Evolutionary conservation across 1,140 invertebrate species (phyloP).

Genomic region (Spodoptera frugiperda): DNA sequence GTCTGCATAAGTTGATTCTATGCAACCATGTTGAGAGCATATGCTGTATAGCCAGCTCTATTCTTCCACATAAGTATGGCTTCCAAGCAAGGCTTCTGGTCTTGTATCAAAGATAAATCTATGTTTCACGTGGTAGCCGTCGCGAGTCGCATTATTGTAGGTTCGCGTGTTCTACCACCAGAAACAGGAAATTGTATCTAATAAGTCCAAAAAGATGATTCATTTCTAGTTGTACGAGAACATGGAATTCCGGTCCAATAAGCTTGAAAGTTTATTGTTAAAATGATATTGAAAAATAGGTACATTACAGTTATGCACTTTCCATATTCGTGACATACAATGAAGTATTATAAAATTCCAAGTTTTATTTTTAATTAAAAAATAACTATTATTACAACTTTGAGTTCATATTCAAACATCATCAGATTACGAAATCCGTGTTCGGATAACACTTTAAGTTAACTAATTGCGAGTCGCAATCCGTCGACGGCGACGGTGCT

Average conservation of each 20-base stretch:
- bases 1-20: background rate
- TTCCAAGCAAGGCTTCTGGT: conserved; percentile 6
- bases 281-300: background rate
- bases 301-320: background rate
- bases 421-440: conserved; percentile 16
- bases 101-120: conserved; percentile 28
- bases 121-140: background rate
- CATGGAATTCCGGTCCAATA: background rate
- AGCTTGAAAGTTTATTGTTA: background rate
- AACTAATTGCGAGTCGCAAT: conserved; percentile 54
- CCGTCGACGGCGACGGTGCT: conserved; percentile 41
- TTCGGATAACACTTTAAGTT: conserved; percentile 47
- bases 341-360: too few relatives aligned
- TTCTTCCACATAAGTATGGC: conserved; percentile 9
- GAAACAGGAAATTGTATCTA: conserved; percentile 1
- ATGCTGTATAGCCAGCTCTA: background rate
- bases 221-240: background rate
- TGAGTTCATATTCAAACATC: background rate
- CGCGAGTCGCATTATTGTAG: background rate
- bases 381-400: too few relatives aligned
- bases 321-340: background rate
- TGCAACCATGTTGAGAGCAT: background rate
- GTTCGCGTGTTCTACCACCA: background rate
- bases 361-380: too few relatives aligned
- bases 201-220: background rate